Base-by-base conservation (phyloP, 2,113 vertebrate species). In the Chrysochloris asiatica region DNA sequence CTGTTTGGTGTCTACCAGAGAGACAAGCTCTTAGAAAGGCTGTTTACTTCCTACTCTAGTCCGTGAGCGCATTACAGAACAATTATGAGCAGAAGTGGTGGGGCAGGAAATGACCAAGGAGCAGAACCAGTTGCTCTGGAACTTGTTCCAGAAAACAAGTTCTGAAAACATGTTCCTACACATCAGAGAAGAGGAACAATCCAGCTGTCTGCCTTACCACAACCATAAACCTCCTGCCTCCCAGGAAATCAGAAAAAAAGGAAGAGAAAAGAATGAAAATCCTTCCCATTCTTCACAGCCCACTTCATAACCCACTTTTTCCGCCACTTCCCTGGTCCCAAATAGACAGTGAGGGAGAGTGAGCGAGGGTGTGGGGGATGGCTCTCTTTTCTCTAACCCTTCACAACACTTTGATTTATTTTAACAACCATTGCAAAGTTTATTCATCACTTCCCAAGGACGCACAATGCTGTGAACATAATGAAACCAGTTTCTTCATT, bases 341-440 rank as follows among this genome's bases (percentile, higher is more conserved):
- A 28, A 33, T 54, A 43, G 33, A 54, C n/a, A 28, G 22, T n/a
- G 17, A 14, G 33, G 4, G 2, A 2, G 2, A 2, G 33, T 3
- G 14, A 0, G 0, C 1, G 45, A 26, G 6, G 1, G 1, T 3
- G 8, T 4, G 4, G 2, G 1, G 19, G 14, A 19, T 3, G 5
- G 16, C 21, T n/a, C 3, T 6, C 38, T 48, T 59, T 75, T 38
- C 38, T 50, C 24, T 52, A 56, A 28, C 17, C 0, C 22, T 1
- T 33, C 28, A 86, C 59, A 59, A 21, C 2, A 45, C 41, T 86
- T 63, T 22, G 12, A 26, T 77, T 48, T 78, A 33, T 12, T 4
- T 71, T 73, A 76, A 52, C 33, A 63, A 21, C 67, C 26, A 41
- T 6, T 9, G 47, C 69, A 33, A 41, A n/a, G 21, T 5, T 67